Conservation (phyloP, 1,140 invertebrate genomes). For the Drosophila ambigua region DNA sequence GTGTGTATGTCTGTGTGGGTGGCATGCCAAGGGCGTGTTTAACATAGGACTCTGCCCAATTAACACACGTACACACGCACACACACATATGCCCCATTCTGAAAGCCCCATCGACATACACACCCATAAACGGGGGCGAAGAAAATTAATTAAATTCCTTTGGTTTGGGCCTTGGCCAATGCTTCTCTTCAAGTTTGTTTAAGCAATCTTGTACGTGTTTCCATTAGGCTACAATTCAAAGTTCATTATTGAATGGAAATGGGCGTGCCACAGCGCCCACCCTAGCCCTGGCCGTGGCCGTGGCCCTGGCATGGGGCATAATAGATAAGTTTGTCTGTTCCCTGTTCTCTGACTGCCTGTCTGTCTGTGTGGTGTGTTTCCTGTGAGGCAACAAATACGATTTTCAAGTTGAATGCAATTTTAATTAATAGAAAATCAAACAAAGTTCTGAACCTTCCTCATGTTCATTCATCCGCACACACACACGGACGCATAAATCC, state of each 20-base stretch:
- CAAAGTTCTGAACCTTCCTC: constrained; percentile 53
- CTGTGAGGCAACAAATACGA: constrained; percentile 64
- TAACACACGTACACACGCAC: constrained; percentile 47
- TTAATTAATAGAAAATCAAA: constrained; percentile 83
- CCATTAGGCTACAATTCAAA: constrained; percentile 79
- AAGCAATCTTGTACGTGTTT: constrained; percentile 77
- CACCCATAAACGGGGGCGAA: constrained; percentile 52
- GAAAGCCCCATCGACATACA: constrained; percentile 13
- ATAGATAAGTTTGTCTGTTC: constrained; percentile 48
- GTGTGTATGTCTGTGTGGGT: constrained; percentile 17
- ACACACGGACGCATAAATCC: constrained; percentile 17
- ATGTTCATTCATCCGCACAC: constrained; percentile 2
- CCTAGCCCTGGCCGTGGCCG: not conserved
- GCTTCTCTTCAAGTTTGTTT: constrained; percentile 60
- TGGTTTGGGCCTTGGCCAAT: constrained; percentile 3
- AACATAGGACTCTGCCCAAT: constrained; percentile 60
- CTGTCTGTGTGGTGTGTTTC: too few relatives aligned
- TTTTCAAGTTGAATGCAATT: constrained; percentile 83
- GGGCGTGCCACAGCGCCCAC: constrained; percentile 15
- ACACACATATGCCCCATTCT: constrained; percentile 7
- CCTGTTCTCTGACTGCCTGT: too few relatives aligned
- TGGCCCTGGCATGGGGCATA: constrained; percentile 9
- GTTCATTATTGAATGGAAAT: constrained; percentile 66
- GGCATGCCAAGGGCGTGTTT: constrained; percentile 56
- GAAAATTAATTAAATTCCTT: constrained; percentile 74